phyloP scores from a whole-genome alignment of 2,888 invertebrate genomes.

The Alloplasta piceator region DNA sequence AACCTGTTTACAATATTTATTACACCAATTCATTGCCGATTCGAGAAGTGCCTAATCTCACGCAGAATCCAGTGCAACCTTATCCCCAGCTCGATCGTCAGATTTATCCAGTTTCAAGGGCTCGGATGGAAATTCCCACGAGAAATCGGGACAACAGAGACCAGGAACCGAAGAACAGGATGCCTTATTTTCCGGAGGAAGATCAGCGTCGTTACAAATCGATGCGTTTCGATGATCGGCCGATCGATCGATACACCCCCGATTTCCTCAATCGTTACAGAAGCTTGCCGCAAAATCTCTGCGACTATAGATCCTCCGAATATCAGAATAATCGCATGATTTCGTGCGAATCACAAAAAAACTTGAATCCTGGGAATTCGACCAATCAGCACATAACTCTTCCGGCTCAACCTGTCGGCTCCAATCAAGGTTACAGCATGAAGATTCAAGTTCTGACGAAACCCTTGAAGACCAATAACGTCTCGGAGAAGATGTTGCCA shows the following conservation, averaged over 20 bases:
- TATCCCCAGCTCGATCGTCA: slow-evolving; percentile 54
- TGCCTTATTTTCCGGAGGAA: slow-evolving; percentile 57
- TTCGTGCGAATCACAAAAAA: slow-evolving; percentile 2
- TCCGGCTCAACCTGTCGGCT: slow-evolving; percentile 47
- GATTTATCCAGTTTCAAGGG: neutral
- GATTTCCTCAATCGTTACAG: slow-evolving; percentile 31
- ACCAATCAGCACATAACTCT: slow-evolving; percentile 58
- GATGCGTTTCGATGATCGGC: slow-evolving; percentile 5
- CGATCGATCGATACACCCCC: neutral
- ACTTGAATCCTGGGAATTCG: slow-evolving; percentile 7
- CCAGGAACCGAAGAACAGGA: neutral
- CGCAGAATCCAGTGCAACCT: slow-evolving; percentile 54
- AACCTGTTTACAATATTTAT: slow-evolving; percentile 67
- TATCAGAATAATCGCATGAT: slow-evolving; percentile 7
- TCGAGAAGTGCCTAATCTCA: slow-evolving; percentile 51
- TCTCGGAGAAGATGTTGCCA: neutral
- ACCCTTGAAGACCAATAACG: slow-evolving; percentile 36
- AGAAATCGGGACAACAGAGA: neutral
- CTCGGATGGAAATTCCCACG: neutral
- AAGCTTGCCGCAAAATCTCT: slow-evolving; percentile 34
- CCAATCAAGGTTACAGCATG: slow-evolving; percentile 55
- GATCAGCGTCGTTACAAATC: slow-evolving; percentile 47
- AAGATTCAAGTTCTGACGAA: slow-evolving; percentile 56
- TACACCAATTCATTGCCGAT: slow-evolving; percentile 60
- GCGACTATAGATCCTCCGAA: slow-evolving; percentile 7